Evolutionary conservation across 2,797 vertebrate species (phyloP), one percentile per base, ranked within the genome.

Genomic region (Otus scops): DNA sequence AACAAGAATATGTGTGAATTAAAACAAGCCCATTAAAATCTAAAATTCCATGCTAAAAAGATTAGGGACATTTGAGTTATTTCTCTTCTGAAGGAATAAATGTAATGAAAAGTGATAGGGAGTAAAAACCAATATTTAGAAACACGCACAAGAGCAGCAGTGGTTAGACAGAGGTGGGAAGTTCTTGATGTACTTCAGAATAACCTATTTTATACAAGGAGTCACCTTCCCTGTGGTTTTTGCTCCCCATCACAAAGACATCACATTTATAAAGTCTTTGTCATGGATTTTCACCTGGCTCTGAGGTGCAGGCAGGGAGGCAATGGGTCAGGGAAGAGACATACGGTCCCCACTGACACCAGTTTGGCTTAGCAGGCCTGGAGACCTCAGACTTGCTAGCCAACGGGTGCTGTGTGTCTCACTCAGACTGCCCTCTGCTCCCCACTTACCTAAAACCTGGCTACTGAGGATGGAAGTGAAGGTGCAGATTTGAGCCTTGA

Each of bases 1-100:
- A 98, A 95, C 94, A 95, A 96, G 96, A 97, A 97, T 91, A 84
- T 67, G 69, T 86, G 95, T 96, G 98, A 98, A 98, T 98, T 97
- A 98, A 98, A 98, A 96, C 94, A 88, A 97, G 88, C 70, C 92
- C 89, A 96, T 98, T 97, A 97, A 91, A 96, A 97, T 96, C 77
- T 94, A 88, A 94, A 97, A 97, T 96, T 92, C 84, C 80, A 48
- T 36, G 68, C 90, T 87, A 83, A 96, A 96, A 95, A 91, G 96
- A 96, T 97, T 96, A 96, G 47, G 38, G 90, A 60, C 38, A 71
- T 94, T 83, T 64, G 67, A 95, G 43, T 77, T 93, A 92, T 89
- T 87, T 79, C 90, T 81, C 21, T 96, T 94, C 60, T 89, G 60
- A 95, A 94, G 45, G 60, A 95, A 92, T 74, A 82, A 95, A 67